phyloP scores from a whole-genome alignment of 2,797 vertebrate genomes.

The Chelidonichthys spinosus region DNA sequence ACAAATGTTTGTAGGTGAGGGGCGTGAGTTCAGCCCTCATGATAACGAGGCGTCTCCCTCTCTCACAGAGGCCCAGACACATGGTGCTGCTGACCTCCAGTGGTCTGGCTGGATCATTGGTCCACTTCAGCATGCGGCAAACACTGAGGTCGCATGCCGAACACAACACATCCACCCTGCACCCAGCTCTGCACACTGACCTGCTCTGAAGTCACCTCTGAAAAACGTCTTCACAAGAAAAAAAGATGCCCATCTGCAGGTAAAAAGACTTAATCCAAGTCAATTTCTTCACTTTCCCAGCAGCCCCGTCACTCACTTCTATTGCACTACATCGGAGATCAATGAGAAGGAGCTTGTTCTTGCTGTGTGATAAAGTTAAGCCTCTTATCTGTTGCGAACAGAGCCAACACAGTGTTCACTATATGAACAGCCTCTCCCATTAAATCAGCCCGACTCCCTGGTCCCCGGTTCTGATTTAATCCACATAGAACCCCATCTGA shows the following conservation, averaged over 20 bases:
- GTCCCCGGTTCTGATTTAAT: not conserved
- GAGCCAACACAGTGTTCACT: not conserved
- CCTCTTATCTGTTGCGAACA: not conserved
- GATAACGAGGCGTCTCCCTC: not conserved
- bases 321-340: not conserved
- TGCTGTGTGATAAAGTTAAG: slow-evolving; percentile 26
- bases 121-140: slow-evolving; percentile 12
- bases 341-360: not conserved
- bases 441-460: not conserved
- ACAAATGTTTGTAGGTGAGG: too few species aligned
- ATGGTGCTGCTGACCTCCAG: slow-evolving; percentile 83
- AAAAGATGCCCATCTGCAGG: not conserved
- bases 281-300: not conserved
- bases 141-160: slow-evolving; percentile 5
- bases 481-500: not conserved
- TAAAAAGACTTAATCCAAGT: not conserved
- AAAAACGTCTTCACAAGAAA: not conserved
- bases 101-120: slow-evolving; percentile 70
- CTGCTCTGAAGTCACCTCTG: not conserved
- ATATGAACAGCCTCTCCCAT: not conserved
- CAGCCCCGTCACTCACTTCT: not conserved
- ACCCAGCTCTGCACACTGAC: not conserved
- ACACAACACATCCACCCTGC: not conserved
- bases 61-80: slow-evolving; percentile 36
- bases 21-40: not conserved